Base-by-base conservation (phyloP, 2,113 vertebrate genomes). In the Vombatus ursinus region DNA sequence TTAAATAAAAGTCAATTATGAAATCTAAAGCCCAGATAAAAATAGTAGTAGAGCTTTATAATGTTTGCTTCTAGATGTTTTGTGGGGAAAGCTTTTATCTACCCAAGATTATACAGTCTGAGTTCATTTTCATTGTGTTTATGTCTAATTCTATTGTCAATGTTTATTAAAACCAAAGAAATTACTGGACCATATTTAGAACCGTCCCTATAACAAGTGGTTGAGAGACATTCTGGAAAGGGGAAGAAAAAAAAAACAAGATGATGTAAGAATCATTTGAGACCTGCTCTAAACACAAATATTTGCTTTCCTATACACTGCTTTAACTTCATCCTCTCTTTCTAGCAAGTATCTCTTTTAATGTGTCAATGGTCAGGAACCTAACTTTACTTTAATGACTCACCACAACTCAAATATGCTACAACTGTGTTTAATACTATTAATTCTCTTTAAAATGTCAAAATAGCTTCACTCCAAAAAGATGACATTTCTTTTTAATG, bases 401-500 rank as follows among this genome's bases (percentile, higher is more conserved):
- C 90, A 23, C 95, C 54, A 4, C 23, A 44, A 14, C 16, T 19
- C 48, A 50, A 90, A 3, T 31, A 96, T 96, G 57, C 92, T 92
- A 93, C 94, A 97, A 91, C 91, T 68, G 10, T 89, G 48, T 49
- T 96, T 93, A 92, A 68, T 50, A 49, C 24, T n/a, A 90, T 57
- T 96, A 93, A 28, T 91, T 93, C 0, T 84, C 68, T 97, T 97
- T 92, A 96, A 93, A 92, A 47, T 1, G 61, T n/a, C 51, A 14
- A 97, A 92, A 47, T 2, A 93, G 91, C 50, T 47, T 89, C 89
- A 0, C 0, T 0, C 37, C 94, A 57, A 96, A 97, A 52, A 96
- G 96, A 92, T 84, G 93, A 94, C 93, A 61, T 96, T 90, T 94
- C 44, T 52, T 23, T 47, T 91, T 93, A 52, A 10, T 57, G 95